Evolutionary conservation across 2,113 vertebrate genomes (phyloP), one percentile per base, ranked within the genome.

Genomic region (Strix aluco): DNA sequence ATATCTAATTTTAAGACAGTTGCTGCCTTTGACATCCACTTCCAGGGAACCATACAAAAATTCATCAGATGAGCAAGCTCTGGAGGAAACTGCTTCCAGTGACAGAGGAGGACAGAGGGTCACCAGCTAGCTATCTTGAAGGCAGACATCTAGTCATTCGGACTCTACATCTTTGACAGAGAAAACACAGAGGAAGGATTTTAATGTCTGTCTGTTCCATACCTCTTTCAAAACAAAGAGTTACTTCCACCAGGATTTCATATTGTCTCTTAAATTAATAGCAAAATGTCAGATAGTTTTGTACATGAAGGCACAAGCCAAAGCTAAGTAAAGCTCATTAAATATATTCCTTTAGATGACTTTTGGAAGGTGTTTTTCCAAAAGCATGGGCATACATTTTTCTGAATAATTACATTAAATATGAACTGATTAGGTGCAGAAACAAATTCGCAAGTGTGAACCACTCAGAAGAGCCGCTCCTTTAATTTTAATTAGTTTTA

Each of bases 401-500:
- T 20, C 47, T 77, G 27, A 32, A 10, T 46, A 58, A 91, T 79
- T 75, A 23, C 20, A 82, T 55, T 67, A 74, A 90, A 82, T 38
- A 62, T 30, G 25, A 44, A 51, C 71, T 51, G 26, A 27, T 66
- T 71, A 81, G 30, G 27, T 14, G 1, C n/a, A 85, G 78, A 40
- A 87, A 57, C 8, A 40, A 85, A 62, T 59, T 62, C 36, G 59
- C 40, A 78, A 85, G 29, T 38, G 49, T 42, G 67, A 80, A n/a
- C 11, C 63, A 51, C 86, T 86, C 57, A 42, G 65, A 85, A 57
- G 66, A 71, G 72, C 32, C 38, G 49, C 29, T 92, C 17, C 27
- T 78, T 52, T 72, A 73, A 87, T 89, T 90, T 77, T 75, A 74
- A 91, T 94, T 84, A 75, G 34, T 42, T 74, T 92, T 71, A 87